Evolutionary conservation across 1,140 invertebrate genomes (phyloP), one percentile per base, ranked within the genome.

Genomic region (Drusus annulatus): DNA sequence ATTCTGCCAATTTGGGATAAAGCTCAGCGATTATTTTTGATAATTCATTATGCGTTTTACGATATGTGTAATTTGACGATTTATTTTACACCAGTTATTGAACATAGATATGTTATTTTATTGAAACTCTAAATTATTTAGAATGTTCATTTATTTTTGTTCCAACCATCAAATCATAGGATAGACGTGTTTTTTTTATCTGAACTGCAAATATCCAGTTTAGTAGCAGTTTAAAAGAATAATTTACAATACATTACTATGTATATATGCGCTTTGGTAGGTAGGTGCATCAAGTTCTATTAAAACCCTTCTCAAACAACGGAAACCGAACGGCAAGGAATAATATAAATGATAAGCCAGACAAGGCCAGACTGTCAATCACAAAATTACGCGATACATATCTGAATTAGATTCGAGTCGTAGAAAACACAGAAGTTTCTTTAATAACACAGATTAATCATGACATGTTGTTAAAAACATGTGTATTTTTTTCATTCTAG

Each of bases 381-480:
- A 54, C 52, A 63, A 63, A 63, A 1, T 28, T 58, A 25, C 15
- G 25, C 21, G 60, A 63, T 63, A 23, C 60, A 25, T 63, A 63
- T 63, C 60, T 63, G 60, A 25, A 63, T 63, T 63, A 63, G 60
- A 63, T 23, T 23, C 25, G 3, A 63, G 15, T 21, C 21, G 54
- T 58, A 21, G 54, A 21, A 13, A 6, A 8, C 19, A 63, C 25
- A 23, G 19, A 63, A 63, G 60, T 63, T 63, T 25, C 21, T 23
- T 63, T 58, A 58, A 25, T 31, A 63, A 15, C 31, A 25, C 60
- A 25, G 19, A 16, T 16, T 63, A 63, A 63, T 63, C 60, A 25
- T 63, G 60, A 63, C 60, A 23, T 25, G 19, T 25, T 63, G 60
- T 63, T 63, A 54, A 13, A 19, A 54, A 36, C 31, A 36, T 36